These are phyloP conservation scores for Diplodus puntazzo DNA, from an alignment of 2,797 vertebrate species.

Conservation along the genomic window DNA sequence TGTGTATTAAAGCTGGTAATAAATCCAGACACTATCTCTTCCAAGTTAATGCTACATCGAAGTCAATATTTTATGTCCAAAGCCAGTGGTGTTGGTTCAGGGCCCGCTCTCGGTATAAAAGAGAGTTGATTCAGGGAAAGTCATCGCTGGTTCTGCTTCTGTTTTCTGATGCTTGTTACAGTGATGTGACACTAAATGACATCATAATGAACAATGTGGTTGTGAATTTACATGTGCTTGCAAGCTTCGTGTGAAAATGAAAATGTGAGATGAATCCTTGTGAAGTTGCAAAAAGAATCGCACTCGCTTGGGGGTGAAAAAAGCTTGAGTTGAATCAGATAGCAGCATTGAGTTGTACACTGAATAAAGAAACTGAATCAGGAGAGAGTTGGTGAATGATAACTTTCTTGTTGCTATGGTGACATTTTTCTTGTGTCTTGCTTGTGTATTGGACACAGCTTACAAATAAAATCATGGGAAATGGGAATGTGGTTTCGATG, in stretches of 20 bases:
- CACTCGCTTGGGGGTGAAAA: neutral
- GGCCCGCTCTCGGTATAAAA: neutral
- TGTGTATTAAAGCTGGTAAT: neutral
- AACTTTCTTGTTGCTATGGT: constrained; percentile 55
- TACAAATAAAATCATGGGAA: constrained; percentile 64
- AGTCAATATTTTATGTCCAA: constrained; percentile 13
- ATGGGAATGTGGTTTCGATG: constrained; percentile 25
- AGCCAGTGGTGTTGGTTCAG: constrained; percentile 31
- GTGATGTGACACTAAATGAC: constrained; percentile 9
- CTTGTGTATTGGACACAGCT: constrained; percentile 48
- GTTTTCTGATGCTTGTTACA: constrained; percentile 13
- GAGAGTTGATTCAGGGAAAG: constrained; percentile 40
- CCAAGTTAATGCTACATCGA: constrained; percentile 5
- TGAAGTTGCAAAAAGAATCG: constrained; percentile 9
- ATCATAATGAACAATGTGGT: neutral
- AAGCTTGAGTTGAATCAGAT: neutral
- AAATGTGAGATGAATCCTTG: constrained; percentile 17
- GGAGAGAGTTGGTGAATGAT: constrained; percentile 15
- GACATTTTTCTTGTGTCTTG: constrained; percentile 43
- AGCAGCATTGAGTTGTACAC: constrained; percentile 49
- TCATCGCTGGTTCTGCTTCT: neutral
- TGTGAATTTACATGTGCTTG: constrained; percentile 32
- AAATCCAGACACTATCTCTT: constrained; percentile 1
- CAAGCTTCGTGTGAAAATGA: constrained; percentile 44
- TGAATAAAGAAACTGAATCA: constrained; percentile 36